Conservation (phyloP, 2,113 vertebrate species). For the Baryphthengus martii region DNA sequence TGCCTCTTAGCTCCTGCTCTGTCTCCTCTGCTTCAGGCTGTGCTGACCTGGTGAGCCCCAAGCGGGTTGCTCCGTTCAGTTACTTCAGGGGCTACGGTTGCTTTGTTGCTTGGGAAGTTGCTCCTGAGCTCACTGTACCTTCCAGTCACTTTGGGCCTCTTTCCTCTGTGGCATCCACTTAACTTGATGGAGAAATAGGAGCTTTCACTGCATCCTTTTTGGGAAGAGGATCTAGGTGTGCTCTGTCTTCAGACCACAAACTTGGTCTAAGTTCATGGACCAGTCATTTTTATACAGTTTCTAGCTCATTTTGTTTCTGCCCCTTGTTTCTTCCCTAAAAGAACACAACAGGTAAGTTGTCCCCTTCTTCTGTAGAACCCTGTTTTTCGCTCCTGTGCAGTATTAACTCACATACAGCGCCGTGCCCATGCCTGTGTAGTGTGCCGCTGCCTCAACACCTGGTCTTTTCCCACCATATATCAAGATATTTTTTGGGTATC, state of each 20-base stretch:
- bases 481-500: background rate
- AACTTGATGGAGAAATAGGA: background rate
- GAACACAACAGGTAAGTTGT: background rate
- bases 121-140: background rate
- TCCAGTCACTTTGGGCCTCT: background rate
- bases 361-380: background rate
- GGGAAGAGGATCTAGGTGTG: background rate
- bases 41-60: background rate
- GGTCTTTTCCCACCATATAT: background rate
- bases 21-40: background rate
- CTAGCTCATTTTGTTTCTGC: background rate
- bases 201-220: background rate
- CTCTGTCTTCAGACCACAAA: background rate
- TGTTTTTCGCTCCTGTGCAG: background rate
- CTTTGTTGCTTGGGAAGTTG: background rate
- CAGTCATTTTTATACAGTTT: background rate
- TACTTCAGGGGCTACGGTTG: background rate
- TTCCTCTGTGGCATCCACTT: background rate
- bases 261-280: background rate
- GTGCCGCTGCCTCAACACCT: rapidly evolving
- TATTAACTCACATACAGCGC: background rate
- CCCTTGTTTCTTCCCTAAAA: background rate
- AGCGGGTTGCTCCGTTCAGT: background rate
- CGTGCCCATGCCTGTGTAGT: background rate
- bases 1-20: background rate